Percentiles rank a stretch among this genome's conserved stretches.
Evolutionary conservation across 2,113 vertebrate species (phyloP).

Genomic region (Candoia aspera): DNA sequence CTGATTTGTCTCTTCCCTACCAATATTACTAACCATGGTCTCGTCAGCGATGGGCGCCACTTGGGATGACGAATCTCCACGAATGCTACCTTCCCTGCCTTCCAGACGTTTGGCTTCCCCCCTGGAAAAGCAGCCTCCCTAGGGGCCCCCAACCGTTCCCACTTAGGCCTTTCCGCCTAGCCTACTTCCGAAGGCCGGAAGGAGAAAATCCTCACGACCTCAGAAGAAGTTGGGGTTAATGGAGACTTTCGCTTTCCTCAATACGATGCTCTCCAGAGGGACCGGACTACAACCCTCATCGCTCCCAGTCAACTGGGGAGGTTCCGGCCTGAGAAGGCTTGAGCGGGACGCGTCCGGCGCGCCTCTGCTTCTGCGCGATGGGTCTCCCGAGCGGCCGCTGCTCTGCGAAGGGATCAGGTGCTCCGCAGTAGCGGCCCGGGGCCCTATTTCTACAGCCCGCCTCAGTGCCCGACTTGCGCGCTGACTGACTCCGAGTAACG

Average conservation of each 20-base stretch:
- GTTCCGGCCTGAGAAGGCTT: background rate
- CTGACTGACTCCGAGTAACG: conserved; percentile 6
- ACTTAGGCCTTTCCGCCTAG: background rate
- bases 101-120: background rate
- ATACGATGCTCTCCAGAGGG: background rate
- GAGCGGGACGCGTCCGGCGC: background rate
- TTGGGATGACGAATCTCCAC: background rate
- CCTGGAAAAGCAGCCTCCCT: background rate
- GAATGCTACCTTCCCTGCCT: background rate
- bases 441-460: background rate
- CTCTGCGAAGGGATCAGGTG: background rate
- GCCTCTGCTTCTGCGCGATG: background rate
- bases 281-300: background rate
- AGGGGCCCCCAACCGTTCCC: background rate
- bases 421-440: background rate
- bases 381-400: background rate
- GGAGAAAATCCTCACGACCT: background rate
- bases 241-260: background rate
- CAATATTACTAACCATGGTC: background rate
- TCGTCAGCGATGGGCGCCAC: background rate
- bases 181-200: background rate
- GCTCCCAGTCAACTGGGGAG: background rate
- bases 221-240: background rate
- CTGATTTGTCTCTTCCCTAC: background rate
- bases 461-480: background rate